Evolutionary conservation across 2,797 vertebrate species (phyloP), one percentile per base, ranked within the genome.

Genomic region (Ataeniobius toweri): DNA sequence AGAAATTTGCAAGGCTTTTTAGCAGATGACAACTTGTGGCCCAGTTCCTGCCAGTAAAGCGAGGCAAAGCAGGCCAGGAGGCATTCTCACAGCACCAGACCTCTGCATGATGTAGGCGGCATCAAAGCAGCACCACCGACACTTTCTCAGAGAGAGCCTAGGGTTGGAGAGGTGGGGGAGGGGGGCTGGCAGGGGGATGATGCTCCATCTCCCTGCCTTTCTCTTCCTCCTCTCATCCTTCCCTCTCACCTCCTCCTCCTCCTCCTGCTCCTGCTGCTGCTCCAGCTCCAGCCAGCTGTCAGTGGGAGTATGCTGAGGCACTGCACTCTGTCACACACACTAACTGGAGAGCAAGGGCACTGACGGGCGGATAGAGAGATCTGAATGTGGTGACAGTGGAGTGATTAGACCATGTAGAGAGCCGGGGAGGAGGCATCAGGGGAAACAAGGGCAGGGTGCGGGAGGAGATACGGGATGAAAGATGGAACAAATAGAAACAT

Each of bases 211-310:
- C 88, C 78, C 69, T 80, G 71, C 76, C 79, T 82, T 80, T 86
- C 82, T 83, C 77, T 83, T 50, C 82, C 78, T 72, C 86, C 72
- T 81, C 87, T 84, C 74, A 83, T 77, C 56, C 46, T 56, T 63
- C 61, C 76, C 63, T 0, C 36, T 31, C 51, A 18, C 39, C 20
- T 7, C 53, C 41, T 22, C 46, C 41, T 22, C 46, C 16, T 2
- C 13, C 4, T 51, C 55, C 69, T 39, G 48, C 31, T 22, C 70
- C 74, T 72, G 67, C 72, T 78, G 81, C 81, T 79, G 82, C 80
- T 82, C 77, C 77, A 78, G 46, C 58, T 75, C 44, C 1, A 88
- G 80, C 87, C 89, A 92, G 89, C 91, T 93, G 92, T 93, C 92
- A 90, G 90, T 85, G 89, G 89, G 88, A 91, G 89, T 83, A 68